Evolutionary conservation across 2,888 invertebrate species (phyloP), one percentile per base, ranked within the genome.

Genomic region (Choristoneura rosaceana): DNA sequence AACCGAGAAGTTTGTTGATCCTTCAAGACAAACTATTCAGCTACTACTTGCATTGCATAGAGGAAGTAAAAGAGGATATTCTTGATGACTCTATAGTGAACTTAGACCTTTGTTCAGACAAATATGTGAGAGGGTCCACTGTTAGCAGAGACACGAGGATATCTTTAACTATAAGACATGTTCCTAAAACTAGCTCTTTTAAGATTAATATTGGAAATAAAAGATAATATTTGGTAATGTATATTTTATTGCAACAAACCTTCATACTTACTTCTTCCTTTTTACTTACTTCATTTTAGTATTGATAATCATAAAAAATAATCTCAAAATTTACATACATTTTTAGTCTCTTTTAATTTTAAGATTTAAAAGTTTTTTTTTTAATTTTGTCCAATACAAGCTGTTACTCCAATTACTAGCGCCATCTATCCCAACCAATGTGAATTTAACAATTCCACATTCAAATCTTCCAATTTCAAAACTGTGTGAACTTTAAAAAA

Each of bases 161-260:
- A 76, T 99, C 99, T 14, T 89, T 99, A 67, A 99, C 99, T 14
- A 98, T 99, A 79, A 95, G 99, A 85, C 97, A 98, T 95, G 99
- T 99, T 50, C 98, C 98, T 59, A 98, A 98, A 93, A 97, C 97
- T 55, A 95, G 96, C 70, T 96, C 96, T 90, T 95, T 97, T 84
- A 97, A 96, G 91, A 87, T 97, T 73, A 96, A 95, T 85, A 94
- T 96, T 83, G 92, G 91, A 60, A 90, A 88, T 89, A 91, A 89
- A 86, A 88, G 82, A 83, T 91, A 84, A 64, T 62, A 65, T 68
- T 41, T 58, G 41, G 33, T 63, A 12, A 4, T 38, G 41, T 59
- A 17, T 0, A 69, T 75, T 71, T 74, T 59, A 69, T 75, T 78
- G 67, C 14, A 34, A 47, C 73, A 74, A 33, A 59, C 59, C 59